Percentiles rank a stretch among this genome's conserved stretches.
Conservation (phyloP, 2,797 vertebrate genomes). For the Xiphophorus birchmanni region DNA sequence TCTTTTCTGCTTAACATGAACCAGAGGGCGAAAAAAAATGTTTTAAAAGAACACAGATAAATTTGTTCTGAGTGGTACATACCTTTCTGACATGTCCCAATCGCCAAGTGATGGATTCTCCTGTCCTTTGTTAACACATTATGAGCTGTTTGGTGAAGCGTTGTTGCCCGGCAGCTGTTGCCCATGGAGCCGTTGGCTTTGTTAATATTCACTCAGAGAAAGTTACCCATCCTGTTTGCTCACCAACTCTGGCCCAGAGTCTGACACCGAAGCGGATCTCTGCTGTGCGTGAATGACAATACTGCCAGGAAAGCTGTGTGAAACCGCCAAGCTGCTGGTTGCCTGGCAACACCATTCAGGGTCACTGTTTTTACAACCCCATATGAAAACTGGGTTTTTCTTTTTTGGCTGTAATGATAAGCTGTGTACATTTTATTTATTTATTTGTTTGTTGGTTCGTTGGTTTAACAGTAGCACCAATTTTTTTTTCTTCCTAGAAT, state of each 20-base stretch:
- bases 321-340: conserved; percentile 52
- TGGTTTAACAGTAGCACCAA: neutral
- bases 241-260: conserved; percentile 5
- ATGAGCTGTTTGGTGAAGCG: conserved; percentile 41
- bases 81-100: conserved; percentile 92
- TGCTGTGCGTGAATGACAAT: conserved; percentile 25
- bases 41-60: neutral
- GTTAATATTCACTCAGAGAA: conserved; percentile 24
- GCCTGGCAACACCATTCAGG: conserved; percentile 63
- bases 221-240: conserved; percentile 18
- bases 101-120: conserved; percentile 32
- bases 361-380: conserved; percentile 2
- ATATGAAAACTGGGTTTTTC: neutral
- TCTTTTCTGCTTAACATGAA: neutral
- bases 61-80: neutral
- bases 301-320: conserved; percentile 11
- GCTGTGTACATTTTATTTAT: neutral
- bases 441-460: neutral
- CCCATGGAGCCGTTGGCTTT: conserved; percentile 70
- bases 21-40: too few relatives aligned
- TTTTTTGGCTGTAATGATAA: neutral
- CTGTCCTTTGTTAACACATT: conserved; percentile 56
- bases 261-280: conserved; percentile 26
- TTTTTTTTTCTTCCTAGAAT: neutral
- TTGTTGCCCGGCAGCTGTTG: conserved; percentile 39